Percentiles rank a stretch among this genome's conserved stretches.
Conservation (phyloP, 2,888 invertebrate genomes). For the Amitus sp. region DNA sequence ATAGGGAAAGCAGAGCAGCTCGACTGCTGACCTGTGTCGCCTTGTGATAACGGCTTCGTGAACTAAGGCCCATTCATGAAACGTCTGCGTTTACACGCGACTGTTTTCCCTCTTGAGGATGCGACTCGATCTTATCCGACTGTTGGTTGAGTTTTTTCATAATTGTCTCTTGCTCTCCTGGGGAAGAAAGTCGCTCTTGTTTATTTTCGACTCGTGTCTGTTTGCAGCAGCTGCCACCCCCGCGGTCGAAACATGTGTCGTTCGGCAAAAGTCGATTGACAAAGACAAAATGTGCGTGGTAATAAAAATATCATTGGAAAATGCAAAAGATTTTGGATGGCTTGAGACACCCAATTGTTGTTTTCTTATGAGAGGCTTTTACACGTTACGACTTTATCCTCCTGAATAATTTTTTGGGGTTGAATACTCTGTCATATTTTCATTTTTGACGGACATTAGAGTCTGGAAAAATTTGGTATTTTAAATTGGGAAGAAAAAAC, state of each 20-base stretch:
- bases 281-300: conserved; percentile 25
- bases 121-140: not conserved
- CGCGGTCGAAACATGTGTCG: conserved; percentile 48
- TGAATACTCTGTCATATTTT: too few species aligned
- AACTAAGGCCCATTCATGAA: conserved; percentile 38
- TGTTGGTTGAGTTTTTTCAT: conserved; percentile 11
- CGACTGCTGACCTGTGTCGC: conserved; percentile 55
- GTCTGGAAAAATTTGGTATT: too few species aligned
- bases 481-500: too few species aligned
- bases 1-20: conserved; percentile 48
- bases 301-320: conserved; percentile 31
- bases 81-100: conserved; percentile 32
- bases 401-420: too few species aligned
- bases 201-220: conserved; percentile 32
- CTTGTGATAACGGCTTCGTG: conserved; percentile 41
- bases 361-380: too few species aligned
- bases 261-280: conserved; percentile 39
- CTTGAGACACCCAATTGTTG: too few species aligned
- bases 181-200: conserved; percentile 14
- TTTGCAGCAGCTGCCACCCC: conserved; percentile 45
- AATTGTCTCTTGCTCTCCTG: conserved; percentile 11
- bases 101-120: conserved; percentile 19
- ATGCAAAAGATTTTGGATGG: too few species aligned
- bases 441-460: too few species aligned
- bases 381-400: too few species aligned